A percentile compares a stretch with the other conserved stretches of the same genome.
Evolutionary conservation across 2,797 vertebrate species (phyloP).

Genomic region (Pseudopleuronectes americanus): DNA sequence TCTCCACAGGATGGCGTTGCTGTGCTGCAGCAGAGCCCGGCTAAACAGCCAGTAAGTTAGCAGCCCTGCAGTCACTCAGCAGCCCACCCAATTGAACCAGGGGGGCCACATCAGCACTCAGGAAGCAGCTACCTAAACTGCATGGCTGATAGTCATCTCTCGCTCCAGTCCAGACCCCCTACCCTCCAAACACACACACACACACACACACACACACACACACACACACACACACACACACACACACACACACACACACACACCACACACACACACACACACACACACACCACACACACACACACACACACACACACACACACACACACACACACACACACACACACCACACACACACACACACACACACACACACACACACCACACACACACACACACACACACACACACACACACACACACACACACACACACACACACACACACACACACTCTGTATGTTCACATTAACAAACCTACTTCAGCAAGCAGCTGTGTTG

Average conservation of each 20-base stretch:
- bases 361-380: conserved; percentile 19
- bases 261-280: conserved; percentile 21
- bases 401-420: background rate
- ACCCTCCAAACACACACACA: conserved; percentile 4
- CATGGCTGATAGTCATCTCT: conserved; percentile 74
- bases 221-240: conserved; percentile 21
- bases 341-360: too few relatives aligned
- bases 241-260: conserved; percentile 13
- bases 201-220: background rate
- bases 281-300: background rate
- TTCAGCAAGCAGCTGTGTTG: conserved; percentile 46
- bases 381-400: conserved; percentile 18
- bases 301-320: conserved; percentile 16
- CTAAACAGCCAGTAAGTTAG: conserved; percentile 54
- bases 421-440: conserved; percentile 21
- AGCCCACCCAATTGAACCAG: conserved; percentile 61
- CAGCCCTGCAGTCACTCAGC: conserved; percentile 57
- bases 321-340: conserved; percentile 23
- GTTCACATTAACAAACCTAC: conserved; percentile 40
- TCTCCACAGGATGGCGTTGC: conserved; percentile 81
- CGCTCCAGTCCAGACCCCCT: conserved; percentile 26
- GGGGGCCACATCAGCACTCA: conserved; percentile 75
- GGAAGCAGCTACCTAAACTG: conserved; percentile 78
- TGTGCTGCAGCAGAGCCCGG: conserved; percentile 58
- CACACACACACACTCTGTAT: conserved; percentile 19